Conservation (phyloP, 2,888 invertebrate species). For the Agonopterix heracliana region DNA sequence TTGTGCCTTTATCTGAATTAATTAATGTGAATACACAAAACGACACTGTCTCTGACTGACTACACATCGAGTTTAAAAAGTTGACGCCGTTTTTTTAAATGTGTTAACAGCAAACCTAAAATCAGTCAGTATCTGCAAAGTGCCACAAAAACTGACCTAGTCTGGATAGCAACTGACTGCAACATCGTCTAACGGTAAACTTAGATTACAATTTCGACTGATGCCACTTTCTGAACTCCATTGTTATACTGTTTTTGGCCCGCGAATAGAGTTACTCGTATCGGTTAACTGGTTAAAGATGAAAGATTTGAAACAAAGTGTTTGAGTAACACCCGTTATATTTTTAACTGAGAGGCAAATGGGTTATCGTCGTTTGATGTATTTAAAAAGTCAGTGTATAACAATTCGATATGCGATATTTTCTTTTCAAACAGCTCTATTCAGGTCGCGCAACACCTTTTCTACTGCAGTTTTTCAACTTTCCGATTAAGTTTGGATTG, state of each 20-base stretch:
- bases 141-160: conserved; percentile 69
- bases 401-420: too few relatives aligned
- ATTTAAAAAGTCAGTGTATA: too few relatives aligned
- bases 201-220: conserved; percentile 59
- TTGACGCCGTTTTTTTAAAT: too few relatives aligned
- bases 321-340: neutral
- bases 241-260: conserved; percentile 46
- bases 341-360: too few relatives aligned
- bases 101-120: neutral
- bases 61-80: too few relatives aligned
- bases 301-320: neutral
- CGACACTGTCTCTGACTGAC: too few relatives aligned
- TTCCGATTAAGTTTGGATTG: conserved; percentile 10
- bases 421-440: too few relatives aligned
- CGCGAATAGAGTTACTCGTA: conserved; percentile 27
- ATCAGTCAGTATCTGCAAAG: conserved; percentile 8
- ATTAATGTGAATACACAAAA: too few relatives aligned
- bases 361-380: too few relatives aligned
- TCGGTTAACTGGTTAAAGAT: neutral
- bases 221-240: conserved; percentile 47
- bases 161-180: conserved; percentile 67
- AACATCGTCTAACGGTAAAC: conserved; percentile 60
- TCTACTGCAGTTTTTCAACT: too few relatives aligned
- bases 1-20: too few relatives aligned
- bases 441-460: too few relatives aligned